phyloP scores from a whole-genome alignment of 2,888 invertebrate genomes.

The Chrysolina haemoptera region DNA sequence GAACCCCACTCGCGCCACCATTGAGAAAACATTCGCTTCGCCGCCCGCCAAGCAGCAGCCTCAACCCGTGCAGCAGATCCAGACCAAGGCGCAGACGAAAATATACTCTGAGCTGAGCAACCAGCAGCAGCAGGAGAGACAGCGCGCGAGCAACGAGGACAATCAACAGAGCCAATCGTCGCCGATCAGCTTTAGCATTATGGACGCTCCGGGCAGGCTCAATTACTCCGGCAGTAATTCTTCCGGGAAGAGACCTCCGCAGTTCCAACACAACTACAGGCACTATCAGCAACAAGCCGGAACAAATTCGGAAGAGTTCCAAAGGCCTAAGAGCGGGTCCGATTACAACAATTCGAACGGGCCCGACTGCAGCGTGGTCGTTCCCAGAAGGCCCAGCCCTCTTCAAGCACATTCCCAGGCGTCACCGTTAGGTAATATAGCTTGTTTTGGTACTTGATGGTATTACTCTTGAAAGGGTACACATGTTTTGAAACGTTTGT shows the following conservation, averaged over 20 bases:
- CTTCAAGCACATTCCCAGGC: constrained; percentile 80
- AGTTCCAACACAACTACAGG: constrained; percentile 72
- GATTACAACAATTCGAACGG: constrained; percentile 65
- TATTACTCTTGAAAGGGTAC: too few relatives aligned
- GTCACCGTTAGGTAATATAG: constrained; percentile 73
- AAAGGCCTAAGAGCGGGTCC: constrained; percentile 72
- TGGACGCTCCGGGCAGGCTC: constrained; percentile 79
- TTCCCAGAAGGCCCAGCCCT: constrained; percentile 80
- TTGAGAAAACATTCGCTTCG: constrained; percentile 69
- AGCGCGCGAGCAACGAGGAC: constrained; percentile 36
- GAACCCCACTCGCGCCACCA: constrained; percentile 60
- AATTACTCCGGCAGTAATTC: constrained; percentile 75
- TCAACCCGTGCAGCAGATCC: constrained; percentile 71
- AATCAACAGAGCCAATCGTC: constrained; percentile 75
- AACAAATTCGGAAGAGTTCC: constrained; percentile 71
- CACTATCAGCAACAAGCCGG: constrained; percentile 75
- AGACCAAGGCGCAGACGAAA: constrained; percentile 85
- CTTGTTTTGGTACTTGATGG: neutral
- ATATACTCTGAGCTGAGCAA: constrained; percentile 79
- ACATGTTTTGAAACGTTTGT: too few relatives aligned
- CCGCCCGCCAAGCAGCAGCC: constrained; percentile 63
- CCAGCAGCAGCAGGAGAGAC: constrained; percentile 53
- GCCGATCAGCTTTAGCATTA: constrained; percentile 83
- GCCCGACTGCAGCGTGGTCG: constrained; percentile 77
- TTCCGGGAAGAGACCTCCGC: constrained; percentile 71